A percentile compares a stretch with the other conserved stretches of the same genome.
Evolutionary conservation across 1,140 invertebrate species (phyloP).

Genomic region (Drosophila biarmipes): DNA sequence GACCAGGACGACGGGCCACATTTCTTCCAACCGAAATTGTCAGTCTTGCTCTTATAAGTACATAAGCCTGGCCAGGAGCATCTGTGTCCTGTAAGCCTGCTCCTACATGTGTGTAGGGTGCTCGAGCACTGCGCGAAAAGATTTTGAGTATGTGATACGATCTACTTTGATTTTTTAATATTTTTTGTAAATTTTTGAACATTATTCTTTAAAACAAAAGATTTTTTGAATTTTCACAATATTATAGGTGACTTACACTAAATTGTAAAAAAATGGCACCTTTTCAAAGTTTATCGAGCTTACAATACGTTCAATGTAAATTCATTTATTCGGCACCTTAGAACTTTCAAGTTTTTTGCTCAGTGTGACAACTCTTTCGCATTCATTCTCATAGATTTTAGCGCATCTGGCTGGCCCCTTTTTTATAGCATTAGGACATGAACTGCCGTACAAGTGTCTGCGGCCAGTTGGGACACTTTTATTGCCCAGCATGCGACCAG

Average conservation of each 20-base stretch:
- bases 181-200: too few species aligned
- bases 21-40: constrained; percentile 67
- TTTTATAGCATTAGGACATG: constrained; percentile 74
- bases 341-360: neutral
- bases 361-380: neutral
- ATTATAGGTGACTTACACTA: too few species aligned
- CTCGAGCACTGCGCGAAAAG: constrained; percentile 1
- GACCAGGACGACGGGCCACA: constrained; percentile 25
- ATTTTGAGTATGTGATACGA: too few species aligned
- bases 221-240: too few species aligned
- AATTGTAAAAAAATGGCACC: too few species aligned
- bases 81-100: constrained; percentile 49
- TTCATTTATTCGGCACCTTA: too few species aligned
- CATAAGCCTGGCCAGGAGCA: constrained; percentile 68
- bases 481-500: constrained; percentile 75
- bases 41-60: constrained; percentile 68
- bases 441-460: constrained; percentile 69
- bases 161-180: too few species aligned
- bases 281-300: too few species aligned
- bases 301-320: too few species aligned
- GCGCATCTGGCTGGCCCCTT: constrained; percentile 63
- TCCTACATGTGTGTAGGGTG: constrained; percentile 14
- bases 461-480: constrained; percentile 71
- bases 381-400: constrained; percentile 50
- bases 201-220: too few species aligned